Evolutionary conservation across 1,140 invertebrate genomes (phyloP), one percentile per base, ranked within the genome.

Genomic region (Oedothorax gibbosus): DNA sequence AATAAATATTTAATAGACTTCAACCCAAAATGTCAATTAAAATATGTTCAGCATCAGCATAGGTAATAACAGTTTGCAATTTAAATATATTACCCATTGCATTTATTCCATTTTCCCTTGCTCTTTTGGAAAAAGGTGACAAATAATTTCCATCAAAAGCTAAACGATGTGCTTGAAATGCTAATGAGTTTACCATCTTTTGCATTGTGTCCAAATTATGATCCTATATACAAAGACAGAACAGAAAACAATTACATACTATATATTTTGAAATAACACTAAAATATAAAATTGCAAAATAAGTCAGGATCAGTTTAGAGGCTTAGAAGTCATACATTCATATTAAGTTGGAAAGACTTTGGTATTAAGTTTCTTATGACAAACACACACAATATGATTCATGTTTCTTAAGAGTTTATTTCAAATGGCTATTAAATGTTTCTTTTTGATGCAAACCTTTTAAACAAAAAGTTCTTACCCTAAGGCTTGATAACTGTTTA

Each of bases 121-220:
- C 98, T 91, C 94, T 96, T 88, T 95, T 92, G 21, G 97, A 95
- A 92, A 99, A 99, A 10, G 98, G 98, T 79, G 97, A 99, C 91
- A 98, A 94, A 89, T 98, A 98, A 88, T 95, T 94, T 87, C 94
- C 94, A 90, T 99, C 97, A 88, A 98, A 96, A 9, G 97, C 97
- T 56, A 99, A 92, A 86, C 94, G 95, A 84, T 96, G 92, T 9
- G 98, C 98, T 94, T 98, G 96, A 91, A 97, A 94, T 18, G 97
- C 98, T 90, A 99, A 96, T 62, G 95, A 94, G 91, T 98, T 98
- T 78, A 97, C 98, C 85, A 96, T 95, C 86, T 93, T 94, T 91
- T 98, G 97, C 86, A 99, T 88, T 84, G 88, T 89, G 76, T 90
- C 90, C 65, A 88, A 75, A 50, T 88, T 88, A 69, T 88, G 88